Percentiles rank a stretch among this genome's conserved stretches.
phyloP scores from a whole-genome alignment of 2,797 vertebrate species.

The Hozukius guyotensis region DNA sequence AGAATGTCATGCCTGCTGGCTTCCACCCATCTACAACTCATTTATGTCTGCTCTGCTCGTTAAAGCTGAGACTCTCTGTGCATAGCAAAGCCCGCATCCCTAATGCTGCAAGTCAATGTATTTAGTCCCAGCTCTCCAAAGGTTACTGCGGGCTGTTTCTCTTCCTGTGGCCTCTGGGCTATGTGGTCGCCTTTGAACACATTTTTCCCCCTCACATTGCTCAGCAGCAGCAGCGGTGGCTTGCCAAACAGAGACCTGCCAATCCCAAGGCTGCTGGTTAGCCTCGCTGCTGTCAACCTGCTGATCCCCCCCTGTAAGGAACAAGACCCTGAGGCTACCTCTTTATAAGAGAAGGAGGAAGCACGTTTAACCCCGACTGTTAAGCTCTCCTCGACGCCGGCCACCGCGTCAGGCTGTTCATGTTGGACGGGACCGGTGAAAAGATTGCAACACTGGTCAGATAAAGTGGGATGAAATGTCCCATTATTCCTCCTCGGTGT shows the following conservation, averaged over 20 bases:
- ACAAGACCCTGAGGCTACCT: constrained; percentile 31
- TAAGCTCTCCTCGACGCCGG: constrained; percentile 15
- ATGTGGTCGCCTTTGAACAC: constrained; percentile 47
- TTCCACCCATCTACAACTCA: constrained; percentile 60
- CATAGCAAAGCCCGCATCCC: constrained; percentile 43
- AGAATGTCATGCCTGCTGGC: constrained; percentile 69
- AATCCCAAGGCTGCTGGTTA: constrained; percentile 47
- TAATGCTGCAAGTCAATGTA: constrained; percentile 19
- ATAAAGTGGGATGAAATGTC: constrained; percentile 54
- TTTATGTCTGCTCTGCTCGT: constrained; percentile 59
- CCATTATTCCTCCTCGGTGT: constrained; percentile 62
- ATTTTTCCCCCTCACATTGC: constrained; percentile 20
- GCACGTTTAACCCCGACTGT: constrained; percentile 49
- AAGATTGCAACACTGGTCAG: constrained; percentile 25
- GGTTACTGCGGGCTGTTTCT: constrained; percentile 51
- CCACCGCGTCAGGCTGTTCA: not conserved
- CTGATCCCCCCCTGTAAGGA: constrained; percentile 16
- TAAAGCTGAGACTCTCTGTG: constrained; percentile 43
- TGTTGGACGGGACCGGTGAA: not conserved
- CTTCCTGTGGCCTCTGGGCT: constrained; percentile 42
- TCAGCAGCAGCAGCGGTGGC: constrained; percentile 33
- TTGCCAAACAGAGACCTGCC: constrained; percentile 37
- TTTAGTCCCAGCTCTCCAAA: constrained; percentile 37
- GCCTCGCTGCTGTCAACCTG: constrained; percentile 46
- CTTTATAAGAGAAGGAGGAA: constrained; percentile 44